Percentiles rank a stretch among this genome's conserved stretches.
phyloP scores from a whole-genome alignment of 2,113 vertebrate genomes.

The Ailuropoda melanoleuca region DNA sequence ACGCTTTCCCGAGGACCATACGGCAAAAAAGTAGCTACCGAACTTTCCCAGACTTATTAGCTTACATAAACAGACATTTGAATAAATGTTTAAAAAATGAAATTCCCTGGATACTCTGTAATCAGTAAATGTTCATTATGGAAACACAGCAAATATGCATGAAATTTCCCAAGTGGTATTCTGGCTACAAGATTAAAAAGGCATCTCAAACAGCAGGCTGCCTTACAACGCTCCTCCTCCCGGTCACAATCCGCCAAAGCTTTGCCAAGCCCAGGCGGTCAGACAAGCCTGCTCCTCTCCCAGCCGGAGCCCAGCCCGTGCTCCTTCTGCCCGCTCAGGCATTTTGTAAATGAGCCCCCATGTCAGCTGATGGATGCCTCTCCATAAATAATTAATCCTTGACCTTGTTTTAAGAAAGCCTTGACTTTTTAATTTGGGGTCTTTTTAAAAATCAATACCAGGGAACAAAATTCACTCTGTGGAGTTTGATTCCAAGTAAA shows the following conservation, averaged over 20 bases:
- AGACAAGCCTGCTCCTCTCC: background rate
- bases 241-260: background rate
- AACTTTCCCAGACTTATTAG: conserved; percentile 84
- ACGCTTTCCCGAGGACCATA: conserved; percentile 67
- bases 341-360: conserved; percentile 83
- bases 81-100: conserved; percentile 86
- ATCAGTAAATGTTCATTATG: conserved; percentile 85
- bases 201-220: conserved; percentile 44
- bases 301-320: background rate
- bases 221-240: conserved; percentile 44
- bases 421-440: conserved; percentile 82
- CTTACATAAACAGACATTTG: conserved; percentile 86
- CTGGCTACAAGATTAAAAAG: conserved; percentile 66
- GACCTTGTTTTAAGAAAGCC: conserved; percentile 84
- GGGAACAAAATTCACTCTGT: conserved; percentile 71
- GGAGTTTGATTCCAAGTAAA: conserved; percentile 36
- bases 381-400: conserved; percentile 88
- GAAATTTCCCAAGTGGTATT: conserved; percentile 75
- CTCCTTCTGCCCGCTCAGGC: conserved; percentile 56
- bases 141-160: conserved; percentile 81
- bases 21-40: conserved; percentile 74
- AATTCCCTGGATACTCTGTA: conserved; percentile 82
- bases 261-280: background rate
- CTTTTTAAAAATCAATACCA: conserved; percentile 74
- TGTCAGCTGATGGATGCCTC: conserved; percentile 79